Conservation (phyloP, 1,140 invertebrate genomes). For the Tyrophagus putrescentiae region DNA sequence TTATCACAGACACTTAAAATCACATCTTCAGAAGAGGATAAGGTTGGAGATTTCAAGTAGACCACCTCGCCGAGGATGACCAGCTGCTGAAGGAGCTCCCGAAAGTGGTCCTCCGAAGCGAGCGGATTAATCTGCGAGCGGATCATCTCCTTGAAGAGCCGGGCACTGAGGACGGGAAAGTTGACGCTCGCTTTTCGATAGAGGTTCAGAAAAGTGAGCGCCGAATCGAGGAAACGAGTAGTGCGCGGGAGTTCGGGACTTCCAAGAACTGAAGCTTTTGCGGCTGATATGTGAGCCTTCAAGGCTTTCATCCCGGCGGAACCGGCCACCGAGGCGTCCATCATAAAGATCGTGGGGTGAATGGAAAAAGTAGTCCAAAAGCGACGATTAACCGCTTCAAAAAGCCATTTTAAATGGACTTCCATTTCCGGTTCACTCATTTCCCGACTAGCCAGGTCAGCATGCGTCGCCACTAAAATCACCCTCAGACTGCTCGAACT, state of each 20-base stretch:
- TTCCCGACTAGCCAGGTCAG: constrained; percentile 41
- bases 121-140: constrained; percentile 50
- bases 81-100: constrained; percentile 49
- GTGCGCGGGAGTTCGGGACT: constrained; percentile 38
- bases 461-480: constrained; percentile 50
- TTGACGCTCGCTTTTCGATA: constrained; percentile 40
- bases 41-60: background rate
- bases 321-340: constrained; percentile 45
- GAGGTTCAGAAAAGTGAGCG: constrained; percentile 39
- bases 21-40: too few relatives aligned
- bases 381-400: constrained; percentile 37
- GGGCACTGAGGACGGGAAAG: constrained; percentile 52
- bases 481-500: constrained; percentile 39
- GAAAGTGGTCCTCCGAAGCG: constrained; percentile 49
- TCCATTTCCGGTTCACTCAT: constrained; percentile 42
- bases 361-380: constrained; percentile 44
- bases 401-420: constrained; percentile 41
- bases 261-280: constrained; percentile 37
- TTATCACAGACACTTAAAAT: too few relatives aligned
- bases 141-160: constrained; percentile 46
- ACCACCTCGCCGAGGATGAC: constrained; percentile 50
- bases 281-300: constrained; percentile 39
- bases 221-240: constrained; percentile 47
- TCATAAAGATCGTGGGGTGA: constrained; percentile 39
- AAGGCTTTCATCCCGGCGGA: constrained; percentile 44